phyloP scores from a whole-genome alignment of 2,888 invertebrate species.

The Timema podura region DNA sequence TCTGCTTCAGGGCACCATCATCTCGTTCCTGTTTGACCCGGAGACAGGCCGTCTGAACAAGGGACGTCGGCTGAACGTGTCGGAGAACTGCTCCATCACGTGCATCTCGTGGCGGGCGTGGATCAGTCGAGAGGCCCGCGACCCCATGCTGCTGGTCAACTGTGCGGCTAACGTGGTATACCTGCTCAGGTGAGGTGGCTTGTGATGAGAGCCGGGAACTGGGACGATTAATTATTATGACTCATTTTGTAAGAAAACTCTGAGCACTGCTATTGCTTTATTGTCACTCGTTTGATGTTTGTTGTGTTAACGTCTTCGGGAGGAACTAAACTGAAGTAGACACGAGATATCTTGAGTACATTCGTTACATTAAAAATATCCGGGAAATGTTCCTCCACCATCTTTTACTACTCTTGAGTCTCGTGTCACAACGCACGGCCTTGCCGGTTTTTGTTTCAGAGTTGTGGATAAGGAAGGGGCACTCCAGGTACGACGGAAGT shows the following conservation, averaged over 20 bases:
- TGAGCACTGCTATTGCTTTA: too few relatives aligned
- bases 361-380: too few relatives aligned
- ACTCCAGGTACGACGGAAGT: slow-evolving; percentile 60
- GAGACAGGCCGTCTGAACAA: slow-evolving; percentile 64
- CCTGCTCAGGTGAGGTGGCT: slow-evolving; percentile 52
- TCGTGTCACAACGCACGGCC: too few relatives aligned
- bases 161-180: slow-evolving; percentile 70
- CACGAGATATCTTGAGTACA: too few relatives aligned
- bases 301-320: too few relatives aligned
- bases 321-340: too few relatives aligned
- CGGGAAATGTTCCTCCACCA: too few relatives aligned
- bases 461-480: slow-evolving; percentile 64
- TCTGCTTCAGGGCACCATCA: slow-evolving; percentile 54
- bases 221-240: too few relatives aligned
- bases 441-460: slow-evolving; percentile 42
- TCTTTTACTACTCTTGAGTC: too few relatives aligned
- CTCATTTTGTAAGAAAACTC: too few relatives aligned
- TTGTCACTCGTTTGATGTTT: too few relatives aligned
- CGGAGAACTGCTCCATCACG: slow-evolving; percentile 63
- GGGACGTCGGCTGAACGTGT: slow-evolving; percentile 56
- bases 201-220: too few relatives aligned
- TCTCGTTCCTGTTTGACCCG: slow-evolving; percentile 65
- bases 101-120: slow-evolving; percentile 75
- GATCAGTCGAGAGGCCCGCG: slow-evolving; percentile 70
- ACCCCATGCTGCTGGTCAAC: slow-evolving; percentile 73